A percentile compares a stretch with the other conserved stretches of the same genome.
phyloP scores from a whole-genome alignment of 2,113 vertebrate genomes.

The Psittacula cyanocephala region DNA sequence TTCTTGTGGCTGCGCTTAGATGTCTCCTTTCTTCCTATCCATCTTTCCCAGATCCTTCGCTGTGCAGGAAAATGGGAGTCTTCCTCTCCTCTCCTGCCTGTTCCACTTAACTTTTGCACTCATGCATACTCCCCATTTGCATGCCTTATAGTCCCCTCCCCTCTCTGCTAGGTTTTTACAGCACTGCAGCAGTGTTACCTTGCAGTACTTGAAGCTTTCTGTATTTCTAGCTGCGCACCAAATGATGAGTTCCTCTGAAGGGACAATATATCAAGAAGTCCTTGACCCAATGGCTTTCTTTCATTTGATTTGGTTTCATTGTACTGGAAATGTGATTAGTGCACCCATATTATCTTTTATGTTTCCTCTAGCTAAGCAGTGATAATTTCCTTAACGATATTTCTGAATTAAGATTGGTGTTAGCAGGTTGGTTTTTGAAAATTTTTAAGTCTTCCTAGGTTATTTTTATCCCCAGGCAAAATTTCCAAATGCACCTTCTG shows the following conservation, averaged over 20 bases:
- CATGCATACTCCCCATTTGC: not conserved
- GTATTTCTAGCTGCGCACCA: not conserved
- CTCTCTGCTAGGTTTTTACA: not conserved
- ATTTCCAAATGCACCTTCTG: constrained; percentile 24
- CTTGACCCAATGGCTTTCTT: constrained; percentile 9
- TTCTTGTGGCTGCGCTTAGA: not conserved
- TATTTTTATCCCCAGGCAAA: constrained; percentile 48
- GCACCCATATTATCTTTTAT: constrained; percentile 1
- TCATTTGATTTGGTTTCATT: not conserved
- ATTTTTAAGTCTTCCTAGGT: constrained; percentile 39
- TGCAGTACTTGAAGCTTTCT: not conserved
- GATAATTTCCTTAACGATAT: constrained; percentile 50
- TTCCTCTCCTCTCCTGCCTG: not conserved
- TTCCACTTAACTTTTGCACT: not conserved
- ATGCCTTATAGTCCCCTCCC: not conserved
- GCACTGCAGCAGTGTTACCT: not conserved
- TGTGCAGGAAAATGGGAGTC: not conserved
- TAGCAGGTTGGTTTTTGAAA: constrained; percentile 54
- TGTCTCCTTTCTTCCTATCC: not conserved
- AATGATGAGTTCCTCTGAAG: not conserved
- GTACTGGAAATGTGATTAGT: constrained; percentile 37
- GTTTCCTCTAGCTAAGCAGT: constrained; percentile 26
- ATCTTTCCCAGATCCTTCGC: not conserved
- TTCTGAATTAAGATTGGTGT: constrained; percentile 50
- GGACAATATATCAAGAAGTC: not conserved